A percentile compares a stretch with the other conserved stretches of the same genome.
phyloP scores from a whole-genome alignment of 1,140 invertebrate species.

The Pogonus chalceus region DNA sequence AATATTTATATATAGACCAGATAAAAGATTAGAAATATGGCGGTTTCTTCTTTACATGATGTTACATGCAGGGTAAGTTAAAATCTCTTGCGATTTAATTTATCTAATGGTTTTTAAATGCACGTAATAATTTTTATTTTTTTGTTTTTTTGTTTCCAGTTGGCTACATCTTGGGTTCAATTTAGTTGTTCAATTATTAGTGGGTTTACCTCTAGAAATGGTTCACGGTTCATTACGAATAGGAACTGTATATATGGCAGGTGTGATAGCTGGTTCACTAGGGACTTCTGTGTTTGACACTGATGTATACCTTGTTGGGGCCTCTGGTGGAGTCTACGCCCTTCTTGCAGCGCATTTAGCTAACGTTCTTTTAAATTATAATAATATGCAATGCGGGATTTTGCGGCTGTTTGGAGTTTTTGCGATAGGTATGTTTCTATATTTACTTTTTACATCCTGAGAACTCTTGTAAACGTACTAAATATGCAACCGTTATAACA shows the following conservation, averaged over 20 bases:
- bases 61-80: conserved; percentile 82
- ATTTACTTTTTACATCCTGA: no score
- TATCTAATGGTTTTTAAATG: no score
- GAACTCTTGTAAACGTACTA: no score
- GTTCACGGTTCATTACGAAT: conserved; percentile 88
- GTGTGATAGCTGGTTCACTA: conserved; percentile 84
- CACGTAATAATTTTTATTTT: not conserved
- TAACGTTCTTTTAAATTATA: conserved; percentile 90
- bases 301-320: conserved; percentile 85
- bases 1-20: conserved; percentile 87
- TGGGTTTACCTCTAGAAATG: conserved; percentile 92
- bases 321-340: conserved; percentile 90
- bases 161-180: conserved; percentile 95
- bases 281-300: conserved; percentile 92
- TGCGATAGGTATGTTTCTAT: conserved; percentile 66
- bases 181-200: conserved; percentile 79
- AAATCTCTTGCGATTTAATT: not conserved
- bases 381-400: conserved; percentile 92
- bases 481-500: no score
- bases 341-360: conserved; percentile 88
- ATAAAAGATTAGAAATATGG: conserved; percentile 85
- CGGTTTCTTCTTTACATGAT: conserved; percentile 92
- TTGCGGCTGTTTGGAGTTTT: conserved; percentile 82
- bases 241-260: conserved; percentile 84
- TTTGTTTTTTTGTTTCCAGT: conserved; percentile 44